phyloP scores from a whole-genome alignment of 37 sponge, comb jelly and placozoan genomes.

The Chondrosia reniformis region DNA sequence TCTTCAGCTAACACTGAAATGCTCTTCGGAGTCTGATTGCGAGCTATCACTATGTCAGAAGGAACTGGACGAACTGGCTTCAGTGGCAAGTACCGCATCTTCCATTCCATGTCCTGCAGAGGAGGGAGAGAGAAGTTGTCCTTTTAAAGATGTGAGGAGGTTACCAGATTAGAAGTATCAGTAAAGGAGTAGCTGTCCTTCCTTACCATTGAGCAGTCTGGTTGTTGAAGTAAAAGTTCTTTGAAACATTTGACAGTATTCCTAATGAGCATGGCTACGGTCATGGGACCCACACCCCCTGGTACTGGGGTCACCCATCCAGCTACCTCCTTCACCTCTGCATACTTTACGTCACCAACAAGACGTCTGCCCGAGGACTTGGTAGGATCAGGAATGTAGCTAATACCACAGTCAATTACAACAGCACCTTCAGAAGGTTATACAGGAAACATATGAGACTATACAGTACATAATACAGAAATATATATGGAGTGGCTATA shows the following conservation, averaged over 20 bases:
- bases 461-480: too few relatives aligned
- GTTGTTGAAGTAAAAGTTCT: neutral
- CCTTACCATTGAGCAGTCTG: too few relatives aligned
- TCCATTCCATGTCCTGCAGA: slow-evolving; percentile 44
- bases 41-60: slow-evolving; percentile 73
- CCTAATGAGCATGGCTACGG: slow-evolving; percentile 95
- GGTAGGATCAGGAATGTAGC: slow-evolving; percentile 78
- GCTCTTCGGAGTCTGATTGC: slow-evolving; percentile 80
- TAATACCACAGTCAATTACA: slow-evolving; percentile 97
- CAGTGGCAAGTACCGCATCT: slow-evolving; percentile 72
- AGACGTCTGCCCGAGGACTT: slow-evolving; percentile 82
- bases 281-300: slow-evolving; percentile 99
- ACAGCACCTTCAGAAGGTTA: slow-evolving; percentile 52
- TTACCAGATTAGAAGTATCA: neutral
- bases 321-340: slow-evolving; percentile 60
- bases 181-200: neutral
- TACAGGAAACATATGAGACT: neutral
- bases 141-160: slow-evolving; percentile 7
- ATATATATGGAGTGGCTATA: too few relatives aligned
- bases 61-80: slow-evolving; percentile 79
- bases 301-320: slow-evolving; percentile 96
- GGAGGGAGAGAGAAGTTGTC: slow-evolving; percentile 4
- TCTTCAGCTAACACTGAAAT: slow-evolving; percentile 76
- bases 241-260: slow-evolving; percentile 80
- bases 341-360: slow-evolving; percentile 94